Percentiles rank a stretch among this genome's conserved stretches.
These are phyloP conservation scores for Prunella fulvescens DNA, from an alignment of 2,113 vertebrate species.

Conservation along the genomic window DNA sequence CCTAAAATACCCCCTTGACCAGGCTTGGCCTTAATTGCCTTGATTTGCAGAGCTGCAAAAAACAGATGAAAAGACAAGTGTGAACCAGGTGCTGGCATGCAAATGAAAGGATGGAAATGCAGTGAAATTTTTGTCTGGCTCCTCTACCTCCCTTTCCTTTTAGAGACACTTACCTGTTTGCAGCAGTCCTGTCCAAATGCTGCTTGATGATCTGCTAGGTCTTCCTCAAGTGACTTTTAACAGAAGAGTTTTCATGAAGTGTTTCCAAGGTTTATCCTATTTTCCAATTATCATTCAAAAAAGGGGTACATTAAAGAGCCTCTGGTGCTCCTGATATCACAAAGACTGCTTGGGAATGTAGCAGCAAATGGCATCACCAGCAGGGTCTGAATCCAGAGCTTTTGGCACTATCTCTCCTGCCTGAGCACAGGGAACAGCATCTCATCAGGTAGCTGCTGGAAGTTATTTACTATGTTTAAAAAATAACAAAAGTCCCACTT, in stretches of 20 bases:
- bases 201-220: not conserved
- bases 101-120: not conserved
- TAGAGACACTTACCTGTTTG: not conserved
- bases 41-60: not conserved
- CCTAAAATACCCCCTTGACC: conserved; percentile 5
- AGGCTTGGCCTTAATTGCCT: not conserved
- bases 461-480: not conserved
- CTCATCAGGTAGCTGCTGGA: not conserved
- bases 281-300: not conserved
- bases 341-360: not conserved
- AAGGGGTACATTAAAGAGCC: not conserved
- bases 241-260: not conserved
- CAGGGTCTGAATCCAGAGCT: not conserved
- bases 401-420: not conserved
- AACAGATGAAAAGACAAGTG: not conserved
- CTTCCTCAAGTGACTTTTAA: not conserved
- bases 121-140: not conserved
- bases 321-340: not conserved
- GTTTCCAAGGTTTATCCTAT: not conserved
- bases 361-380: not conserved
- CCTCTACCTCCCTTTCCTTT: not conserved
- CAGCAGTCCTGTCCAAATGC: not conserved
- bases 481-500: not conserved
- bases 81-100: not conserved
- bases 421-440: not conserved